Conservation (phyloP, 2,113 vertebrate genomes). For the Martes martes region DNA sequence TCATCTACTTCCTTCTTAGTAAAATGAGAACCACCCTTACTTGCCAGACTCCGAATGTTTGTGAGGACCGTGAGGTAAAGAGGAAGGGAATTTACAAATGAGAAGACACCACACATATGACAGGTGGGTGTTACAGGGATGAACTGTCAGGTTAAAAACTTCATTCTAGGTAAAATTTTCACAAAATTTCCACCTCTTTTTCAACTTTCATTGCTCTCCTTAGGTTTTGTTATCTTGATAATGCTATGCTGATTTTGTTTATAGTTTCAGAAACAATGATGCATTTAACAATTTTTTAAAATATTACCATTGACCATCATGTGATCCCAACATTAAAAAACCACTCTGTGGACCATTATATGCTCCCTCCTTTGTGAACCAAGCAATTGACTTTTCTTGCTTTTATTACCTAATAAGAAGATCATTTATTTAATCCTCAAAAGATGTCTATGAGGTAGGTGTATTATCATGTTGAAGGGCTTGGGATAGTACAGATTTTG, state of each 20-base stretch:
- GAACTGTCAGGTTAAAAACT: background rate
- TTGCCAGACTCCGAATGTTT: background rate
- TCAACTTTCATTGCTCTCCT: background rate
- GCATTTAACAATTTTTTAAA: background rate
- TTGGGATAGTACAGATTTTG: background rate
- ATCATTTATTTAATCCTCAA: background rate
- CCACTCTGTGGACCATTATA: too few relatives aligned
- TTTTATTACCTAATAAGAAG: background rate
- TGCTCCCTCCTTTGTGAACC: background rate
- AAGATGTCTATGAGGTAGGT: background rate
- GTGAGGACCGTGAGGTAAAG: background rate
- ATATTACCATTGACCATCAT: background rate
- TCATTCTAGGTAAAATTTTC: background rate
- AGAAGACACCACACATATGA: background rate
- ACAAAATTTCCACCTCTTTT: background rate
- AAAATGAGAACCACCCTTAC: background rate
- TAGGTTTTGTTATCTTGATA: background rate
- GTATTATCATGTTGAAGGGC: background rate
- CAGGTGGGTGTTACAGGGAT: fast-evolving
- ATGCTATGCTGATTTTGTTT: background rate
- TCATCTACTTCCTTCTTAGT: background rate
- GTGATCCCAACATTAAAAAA: background rate
- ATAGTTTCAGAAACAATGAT: background rate
- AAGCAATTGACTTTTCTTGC: background rate
- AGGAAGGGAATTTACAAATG: background rate